These are phyloP conservation scores for Drosophila greeni DNA, from an alignment of 2,888 invertebrate species.

Conservation along the genomic window DNA sequence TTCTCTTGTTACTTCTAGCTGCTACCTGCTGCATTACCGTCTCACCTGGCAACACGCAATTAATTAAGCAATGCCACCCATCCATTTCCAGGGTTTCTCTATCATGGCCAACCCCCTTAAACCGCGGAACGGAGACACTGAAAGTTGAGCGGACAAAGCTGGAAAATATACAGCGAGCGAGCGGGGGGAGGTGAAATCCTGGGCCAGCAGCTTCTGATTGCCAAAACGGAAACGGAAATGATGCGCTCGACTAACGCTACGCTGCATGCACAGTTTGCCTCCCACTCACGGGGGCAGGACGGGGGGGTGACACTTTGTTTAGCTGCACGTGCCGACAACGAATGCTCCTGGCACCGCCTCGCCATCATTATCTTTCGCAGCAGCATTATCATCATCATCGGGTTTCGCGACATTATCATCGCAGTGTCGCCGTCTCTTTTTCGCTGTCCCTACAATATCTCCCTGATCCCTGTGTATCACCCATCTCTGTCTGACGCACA, in stretches of 20 bases:
- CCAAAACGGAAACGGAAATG: constrained; percentile 69
- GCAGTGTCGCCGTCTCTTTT: not conserved
- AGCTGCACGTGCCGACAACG: constrained; percentile 62
- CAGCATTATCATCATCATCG: constrained; percentile 23
- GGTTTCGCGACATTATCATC: constrained; percentile 10
- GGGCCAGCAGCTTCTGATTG: constrained; percentile 49
- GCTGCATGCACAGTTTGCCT: constrained; percentile 7
- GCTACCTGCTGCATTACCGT: not conserved
- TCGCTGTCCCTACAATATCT: not conserved
- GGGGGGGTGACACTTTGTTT: constrained; percentile 62
- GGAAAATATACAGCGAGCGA: constrained; percentile 46
- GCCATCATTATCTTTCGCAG: constrained; percentile 21
- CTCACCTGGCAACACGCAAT: constrained; percentile 22
- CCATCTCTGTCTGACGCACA: constrained; percentile 49
- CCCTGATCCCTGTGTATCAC: not conserved
- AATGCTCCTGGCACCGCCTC: constrained; percentile 20
- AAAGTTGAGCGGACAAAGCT: constrained; percentile 53
- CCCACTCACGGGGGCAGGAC: not conserved
- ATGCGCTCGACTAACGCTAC: constrained; percentile 50
- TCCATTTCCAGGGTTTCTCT: not conserved
- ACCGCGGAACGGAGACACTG: constrained; percentile 33
- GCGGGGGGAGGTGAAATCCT: no score
- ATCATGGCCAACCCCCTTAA: not conserved
- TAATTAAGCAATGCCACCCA: constrained; percentile 50
- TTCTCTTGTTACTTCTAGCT: not conserved